phyloP scores from a whole-genome alignment of 1,140 invertebrate genomes.

The Hyles vespertilio region DNA sequence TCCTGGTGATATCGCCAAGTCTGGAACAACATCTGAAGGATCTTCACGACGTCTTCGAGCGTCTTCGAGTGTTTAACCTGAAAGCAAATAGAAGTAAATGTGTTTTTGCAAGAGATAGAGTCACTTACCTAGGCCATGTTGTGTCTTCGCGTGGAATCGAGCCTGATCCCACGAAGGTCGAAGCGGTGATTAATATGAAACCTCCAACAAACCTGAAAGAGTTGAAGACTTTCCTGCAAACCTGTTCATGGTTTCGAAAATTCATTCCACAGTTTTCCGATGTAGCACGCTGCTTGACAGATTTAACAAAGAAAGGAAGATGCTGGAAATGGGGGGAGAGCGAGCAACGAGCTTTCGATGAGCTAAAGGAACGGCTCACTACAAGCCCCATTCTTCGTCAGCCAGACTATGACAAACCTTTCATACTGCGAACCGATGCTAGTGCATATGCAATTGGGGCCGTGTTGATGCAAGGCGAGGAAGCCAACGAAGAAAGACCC shows the following conservation, averaged over 20 bases:
- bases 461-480: slow-evolving; percentile 21
- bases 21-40: slow-evolving; percentile 46
- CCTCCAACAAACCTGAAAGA: slow-evolving; percentile 6
- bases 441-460: slow-evolving; percentile 29
- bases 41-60: slow-evolving; percentile 32
- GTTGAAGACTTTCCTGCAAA: slow-evolving; percentile 5
- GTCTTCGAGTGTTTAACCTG: slow-evolving; percentile 14
- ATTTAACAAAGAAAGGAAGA: not conserved
- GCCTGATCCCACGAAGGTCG: slow-evolving; percentile 11
- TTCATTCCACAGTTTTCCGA: slow-evolving; percentile 8
- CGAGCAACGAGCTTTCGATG: not conserved
- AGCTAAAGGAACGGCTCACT: not conserved
- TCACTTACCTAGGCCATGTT: slow-evolving; percentile 10
- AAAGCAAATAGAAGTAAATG: slow-evolving; percentile 23
- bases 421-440: slow-evolving; percentile 13
- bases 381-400: not conserved
- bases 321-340: not conserved
- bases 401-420: not conserved
- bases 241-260: slow-evolving; percentile 10
- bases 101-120: not conserved
- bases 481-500: slow-evolving; percentile 4
- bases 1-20: slow-evolving; percentile 46
- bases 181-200: not conserved
- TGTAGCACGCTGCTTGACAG: not conserved
- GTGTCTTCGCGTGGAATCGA: slow-evolving; percentile 3